phyloP scores from a whole-genome alignment of 2,797 vertebrate genomes.

The Halcyon smyrnensis region DNA sequence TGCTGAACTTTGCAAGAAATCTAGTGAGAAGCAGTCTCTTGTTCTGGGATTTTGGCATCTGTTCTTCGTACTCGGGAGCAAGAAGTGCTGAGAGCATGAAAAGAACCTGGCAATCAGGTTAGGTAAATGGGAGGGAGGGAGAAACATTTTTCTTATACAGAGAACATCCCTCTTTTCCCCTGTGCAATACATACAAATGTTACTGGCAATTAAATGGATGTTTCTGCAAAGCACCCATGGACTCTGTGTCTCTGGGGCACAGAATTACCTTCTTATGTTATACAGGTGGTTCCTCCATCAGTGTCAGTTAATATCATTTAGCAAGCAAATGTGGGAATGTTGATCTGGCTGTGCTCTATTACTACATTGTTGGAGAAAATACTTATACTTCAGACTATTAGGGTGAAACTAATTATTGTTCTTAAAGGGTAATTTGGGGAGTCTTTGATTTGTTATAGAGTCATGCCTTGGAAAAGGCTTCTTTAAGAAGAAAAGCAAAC shows the following conservation, averaged over 20 bases:
- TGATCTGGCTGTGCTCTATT: neutral
- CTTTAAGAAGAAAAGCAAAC: neutral
- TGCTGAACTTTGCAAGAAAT: neutral
- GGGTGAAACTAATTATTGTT: neutral
- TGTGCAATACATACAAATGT: neutral
- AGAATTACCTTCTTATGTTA: neutral
- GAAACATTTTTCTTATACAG: slow-evolving; percentile 2
- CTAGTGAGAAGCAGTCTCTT: slow-evolving; percentile 6
- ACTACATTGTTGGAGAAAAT: neutral
- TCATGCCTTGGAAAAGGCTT: neutral
- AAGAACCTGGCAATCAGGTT: slow-evolving; percentile 5
- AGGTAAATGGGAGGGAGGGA: neutral
- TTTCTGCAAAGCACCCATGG: slow-evolving; percentile 13
- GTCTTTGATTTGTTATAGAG: neutral
- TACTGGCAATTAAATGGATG: neutral
- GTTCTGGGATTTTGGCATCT: slow-evolving; percentile 23
- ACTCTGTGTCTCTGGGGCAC: neutral
- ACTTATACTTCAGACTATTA: neutral
- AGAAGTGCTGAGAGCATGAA: slow-evolving; percentile 42
- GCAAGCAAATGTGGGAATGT: neutral
- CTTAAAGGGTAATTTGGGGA: neutral
- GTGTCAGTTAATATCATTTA: neutral
- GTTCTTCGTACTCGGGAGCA: slow-evolving; percentile 17
- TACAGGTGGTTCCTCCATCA: neutral
- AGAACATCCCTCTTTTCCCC: neutral